These are phyloP conservation scores for Thereuonema tuberculata DNA, from an alignment of 1,140 invertebrate species.

Conservation along the genomic window DNA sequence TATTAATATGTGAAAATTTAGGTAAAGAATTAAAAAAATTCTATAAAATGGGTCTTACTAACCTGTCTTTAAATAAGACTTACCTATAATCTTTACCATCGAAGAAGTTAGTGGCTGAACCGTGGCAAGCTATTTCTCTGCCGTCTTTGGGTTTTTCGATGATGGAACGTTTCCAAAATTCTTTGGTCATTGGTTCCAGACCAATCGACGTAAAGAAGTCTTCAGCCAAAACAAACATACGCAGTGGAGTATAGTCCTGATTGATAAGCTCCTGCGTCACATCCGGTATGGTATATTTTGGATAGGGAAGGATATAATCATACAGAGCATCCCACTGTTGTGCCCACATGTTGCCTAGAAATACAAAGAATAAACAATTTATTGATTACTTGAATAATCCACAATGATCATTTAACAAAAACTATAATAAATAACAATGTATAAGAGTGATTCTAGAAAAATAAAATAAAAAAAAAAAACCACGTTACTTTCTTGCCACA, in stretches of 20 bases:
- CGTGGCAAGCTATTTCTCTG: slow-evolving; percentile 38
- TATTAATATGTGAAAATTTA: too few relatives aligned
- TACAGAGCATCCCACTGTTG: slow-evolving; percentile 43
- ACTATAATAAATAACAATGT: too few relatives aligned
- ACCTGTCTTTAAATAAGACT: too few relatives aligned
- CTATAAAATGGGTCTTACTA: too few relatives aligned
- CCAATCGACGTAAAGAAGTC: slow-evolving; percentile 49
- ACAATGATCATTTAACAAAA: too few relatives aligned
- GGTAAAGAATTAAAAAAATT: too few relatives aligned
- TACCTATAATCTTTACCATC: slow-evolving; percentile 48
- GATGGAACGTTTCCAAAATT: slow-evolving; percentile 47
- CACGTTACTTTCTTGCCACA: too few relatives aligned
- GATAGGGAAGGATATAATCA: slow-evolving; percentile 32
- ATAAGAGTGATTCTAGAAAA: too few relatives aligned
- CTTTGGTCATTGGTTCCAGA: slow-evolving; percentile 39
- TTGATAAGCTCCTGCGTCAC: slow-evolving; percentile 35
- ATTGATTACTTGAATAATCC: too few relatives aligned
- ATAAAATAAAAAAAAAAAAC: too few relatives aligned
- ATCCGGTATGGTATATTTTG: slow-evolving; percentile 23
- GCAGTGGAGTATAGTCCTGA: slow-evolving; percentile 41
- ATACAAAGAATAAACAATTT: too few relatives aligned
- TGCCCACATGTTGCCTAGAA: slow-evolving; percentile 41
- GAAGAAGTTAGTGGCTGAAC: slow-evolving; percentile 54
- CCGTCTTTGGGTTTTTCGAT: slow-evolving; percentile 28
- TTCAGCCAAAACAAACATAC: slow-evolving; percentile 45